Conservation (phyloP, 1,140 invertebrate genomes). For the Dendrolimus kikuchii region DNA sequence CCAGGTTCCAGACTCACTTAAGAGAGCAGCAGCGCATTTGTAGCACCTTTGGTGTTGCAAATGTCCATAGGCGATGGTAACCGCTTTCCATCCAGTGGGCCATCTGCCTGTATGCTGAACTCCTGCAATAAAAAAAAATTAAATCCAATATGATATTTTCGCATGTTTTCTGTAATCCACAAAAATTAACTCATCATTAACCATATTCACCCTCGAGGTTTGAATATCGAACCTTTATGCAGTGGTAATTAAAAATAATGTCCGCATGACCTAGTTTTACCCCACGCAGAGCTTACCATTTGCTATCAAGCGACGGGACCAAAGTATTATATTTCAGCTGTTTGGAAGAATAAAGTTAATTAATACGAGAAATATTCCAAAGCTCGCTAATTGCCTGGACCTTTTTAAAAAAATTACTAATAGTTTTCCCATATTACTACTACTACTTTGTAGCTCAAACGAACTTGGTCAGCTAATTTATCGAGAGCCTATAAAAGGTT, state of each 20-base stretch:
- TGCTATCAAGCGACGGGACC: slow-evolving; percentile 9
- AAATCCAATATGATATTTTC: no score
- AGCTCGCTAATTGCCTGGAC: slow-evolving; percentile 24
- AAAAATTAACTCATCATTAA: slow-evolving; percentile 41
- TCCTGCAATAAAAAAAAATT: no score
- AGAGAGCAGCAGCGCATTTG: no score
- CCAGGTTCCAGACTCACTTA: no score
- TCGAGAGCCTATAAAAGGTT: no score
- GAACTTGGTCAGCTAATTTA: no score
- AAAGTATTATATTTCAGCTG: slow-evolving; percentile 26
- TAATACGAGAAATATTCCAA: slow-evolving; percentile 38
- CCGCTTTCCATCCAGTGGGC: no score
- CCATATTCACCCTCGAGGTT: slow-evolving; percentile 13
- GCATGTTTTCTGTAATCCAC: neutral
- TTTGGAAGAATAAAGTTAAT: slow-evolving; percentile 39
- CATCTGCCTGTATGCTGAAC: no score
- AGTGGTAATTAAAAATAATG: slow-evolving; percentile 39
- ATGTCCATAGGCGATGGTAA: no score
- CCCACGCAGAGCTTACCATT: slow-evolving; percentile 25
- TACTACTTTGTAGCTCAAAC: no score
- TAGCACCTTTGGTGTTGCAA: no score
- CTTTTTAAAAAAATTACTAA: slow-evolving; percentile 1
- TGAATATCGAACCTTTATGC: slow-evolving; percentile 38
- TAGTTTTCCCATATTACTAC: no score
- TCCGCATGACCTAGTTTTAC: slow-evolving; percentile 41